Evolutionary conservation across 2,797 vertebrate species (phyloP).

Genomic region (Distichodus sexfasciatus): DNA sequence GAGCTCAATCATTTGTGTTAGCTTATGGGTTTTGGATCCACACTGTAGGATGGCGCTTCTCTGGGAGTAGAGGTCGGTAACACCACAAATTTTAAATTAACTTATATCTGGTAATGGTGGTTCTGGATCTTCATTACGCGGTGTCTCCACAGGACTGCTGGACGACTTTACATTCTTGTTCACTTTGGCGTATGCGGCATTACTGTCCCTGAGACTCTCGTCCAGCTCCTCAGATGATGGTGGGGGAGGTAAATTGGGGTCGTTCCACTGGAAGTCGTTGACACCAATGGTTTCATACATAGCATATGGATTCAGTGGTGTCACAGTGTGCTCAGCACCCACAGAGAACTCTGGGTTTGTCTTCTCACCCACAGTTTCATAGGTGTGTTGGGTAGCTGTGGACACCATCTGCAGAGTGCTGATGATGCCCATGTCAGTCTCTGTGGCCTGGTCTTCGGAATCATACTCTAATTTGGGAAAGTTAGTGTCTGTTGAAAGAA

Average conservation of each 20-base stretch:
- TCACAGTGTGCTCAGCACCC: not conserved
- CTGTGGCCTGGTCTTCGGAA: not conserved
- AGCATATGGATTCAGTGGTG: conserved; percentile 13
- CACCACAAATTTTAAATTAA: not conserved
- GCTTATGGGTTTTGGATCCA: too few relatives aligned
- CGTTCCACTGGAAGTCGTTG: not conserved
- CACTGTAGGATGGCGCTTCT: too few relatives aligned
- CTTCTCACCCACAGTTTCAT: not conserved
- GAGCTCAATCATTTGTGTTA: too few relatives aligned
- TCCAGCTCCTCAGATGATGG: not conserved
- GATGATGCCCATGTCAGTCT: not conserved
- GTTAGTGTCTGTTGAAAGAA: not conserved
- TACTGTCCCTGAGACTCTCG: not conserved
- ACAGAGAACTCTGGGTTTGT: not conserved
- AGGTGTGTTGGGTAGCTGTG: not conserved
- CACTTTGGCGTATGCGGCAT: conserved; percentile 45
- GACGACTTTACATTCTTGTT: conserved; percentile 45
- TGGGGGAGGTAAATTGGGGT: not conserved
- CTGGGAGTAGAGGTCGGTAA: not conserved
- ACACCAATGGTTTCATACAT: not conserved
- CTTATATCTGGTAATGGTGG: conserved; percentile 46
- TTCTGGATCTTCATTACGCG: conserved; percentile 20
- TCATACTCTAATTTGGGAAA: not conserved
- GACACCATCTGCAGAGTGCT: not conserved
- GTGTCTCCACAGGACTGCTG: not conserved